Percentiles rank a stretch among this genome's conserved stretches.
These are phyloP conservation scores for Sepiola atlantica DNA, from an alignment of 2,888 invertebrate species.

Conservation along the genomic window DNA sequence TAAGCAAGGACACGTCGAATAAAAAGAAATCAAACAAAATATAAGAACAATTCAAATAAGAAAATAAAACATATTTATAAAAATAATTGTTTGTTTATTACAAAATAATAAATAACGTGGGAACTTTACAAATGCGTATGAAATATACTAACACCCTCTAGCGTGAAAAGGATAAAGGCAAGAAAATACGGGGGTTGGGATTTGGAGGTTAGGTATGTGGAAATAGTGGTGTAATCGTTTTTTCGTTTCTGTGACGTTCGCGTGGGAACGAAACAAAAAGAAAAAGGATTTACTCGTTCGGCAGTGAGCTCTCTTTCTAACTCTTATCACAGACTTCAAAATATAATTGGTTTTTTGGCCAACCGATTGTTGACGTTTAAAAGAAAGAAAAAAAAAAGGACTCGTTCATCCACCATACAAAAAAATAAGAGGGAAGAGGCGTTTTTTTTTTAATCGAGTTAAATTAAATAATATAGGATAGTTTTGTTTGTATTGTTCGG, in stretches of 20 bases:
- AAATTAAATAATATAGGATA: not conserved
- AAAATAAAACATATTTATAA: not conserved
- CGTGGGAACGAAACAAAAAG: not conserved
- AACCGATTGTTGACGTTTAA: not conserved
- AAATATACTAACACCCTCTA: not conserved
- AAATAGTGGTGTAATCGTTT: not conserved
- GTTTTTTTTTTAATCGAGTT: not conserved
- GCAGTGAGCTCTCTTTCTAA: not conserved
- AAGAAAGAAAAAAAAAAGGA: not conserved
- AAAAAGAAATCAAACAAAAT: not conserved
- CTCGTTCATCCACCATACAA: not conserved
- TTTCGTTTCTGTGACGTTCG: not conserved
- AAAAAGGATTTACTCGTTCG: not conserved
- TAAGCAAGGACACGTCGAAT: not conserved
- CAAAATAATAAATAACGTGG: not conserved
- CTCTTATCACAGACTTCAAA: slow-evolving; percentile 6
- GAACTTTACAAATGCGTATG: not conserved
- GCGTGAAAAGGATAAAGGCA: not conserved
- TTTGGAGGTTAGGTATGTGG: not conserved
- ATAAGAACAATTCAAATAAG: not conserved
- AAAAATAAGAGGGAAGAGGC: not conserved
- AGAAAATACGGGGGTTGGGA: not conserved
- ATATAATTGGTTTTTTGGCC: not conserved
- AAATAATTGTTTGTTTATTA: not conserved
- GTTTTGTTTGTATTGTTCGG: no score